These are phyloP conservation scores for Pristionchus entomophagus DNA, from an alignment of 2,888 invertebrate species.

Conservation along the genomic window DNA sequence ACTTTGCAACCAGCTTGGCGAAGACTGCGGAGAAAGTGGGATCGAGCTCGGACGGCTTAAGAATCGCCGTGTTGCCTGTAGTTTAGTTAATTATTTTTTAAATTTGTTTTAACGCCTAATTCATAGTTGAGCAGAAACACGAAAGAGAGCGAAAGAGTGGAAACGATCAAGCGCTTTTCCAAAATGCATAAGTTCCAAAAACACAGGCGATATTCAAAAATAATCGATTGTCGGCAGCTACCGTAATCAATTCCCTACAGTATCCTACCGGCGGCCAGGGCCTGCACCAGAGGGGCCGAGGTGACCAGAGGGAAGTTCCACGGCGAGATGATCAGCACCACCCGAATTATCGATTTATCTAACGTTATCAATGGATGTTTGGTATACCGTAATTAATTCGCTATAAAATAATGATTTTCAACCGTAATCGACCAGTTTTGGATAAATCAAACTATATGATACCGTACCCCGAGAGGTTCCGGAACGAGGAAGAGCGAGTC, in stretches of 20 bases:
- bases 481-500: constrained; percentile 37
- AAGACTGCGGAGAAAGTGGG: constrained; percentile 84
- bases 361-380: too few relatives aligned
- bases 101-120: too few relatives aligned
- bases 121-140: too few relatives aligned
- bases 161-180: too few relatives aligned
- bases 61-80: constrained; percentile 85
- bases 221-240: not conserved
- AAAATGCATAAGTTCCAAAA: too few relatives aligned
- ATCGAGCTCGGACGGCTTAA: constrained; percentile 93
- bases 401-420: not conserved
- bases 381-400: not conserved
- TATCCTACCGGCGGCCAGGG: constrained; percentile 27
- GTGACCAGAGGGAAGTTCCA: constrained; percentile 47
- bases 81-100: not conserved
- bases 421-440: not conserved
- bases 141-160: too few relatives aligned
- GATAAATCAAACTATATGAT: not conserved
- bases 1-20: constrained; percentile 86
- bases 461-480: constrained; percentile 37
- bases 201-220: too few relatives aligned
- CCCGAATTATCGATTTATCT: not conserved
- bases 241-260: not conserved
- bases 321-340: constrained; percentile 41
- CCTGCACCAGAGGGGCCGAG: constrained; percentile 19